Evolutionary conservation across 2,113 vertebrate species (phyloP), one percentile per base, ranked within the genome.

Genomic region (Pachycephala philippinensis): DNA sequence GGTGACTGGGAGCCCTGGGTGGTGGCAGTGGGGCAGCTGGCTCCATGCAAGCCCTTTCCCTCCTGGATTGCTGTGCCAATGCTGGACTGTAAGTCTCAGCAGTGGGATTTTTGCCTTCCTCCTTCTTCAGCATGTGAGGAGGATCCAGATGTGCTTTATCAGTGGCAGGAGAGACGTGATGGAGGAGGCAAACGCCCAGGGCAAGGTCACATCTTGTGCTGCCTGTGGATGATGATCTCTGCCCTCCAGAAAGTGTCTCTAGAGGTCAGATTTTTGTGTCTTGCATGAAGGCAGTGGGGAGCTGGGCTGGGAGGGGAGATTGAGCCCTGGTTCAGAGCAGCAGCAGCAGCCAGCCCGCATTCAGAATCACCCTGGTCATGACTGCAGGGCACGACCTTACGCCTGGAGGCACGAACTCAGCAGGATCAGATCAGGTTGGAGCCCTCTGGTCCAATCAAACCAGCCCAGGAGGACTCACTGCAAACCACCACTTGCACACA

Each of bases 321-420:
- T 0, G 21, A 87, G 18, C 26, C 35, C 27, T 33, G 47, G 13
- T 16, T 85, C 35, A 13, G 45, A 28, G 54, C 1, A 1, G 22
- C 20, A 1, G 22, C 20, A 42, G n/a, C 1, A 1, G 13, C 19
- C 66, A 64, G 6, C 10, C 76, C 0, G 0, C 33, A 18, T 45
- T 45, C 47, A 50, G 37, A 85, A 49, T 49, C 20, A 5, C 1
- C 3, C 28, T 76, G 49, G 30, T 18, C 44, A 30, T 28, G 59
- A 7, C 74, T 28, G 7, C 56, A 45, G 33, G 47, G 10, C 20
- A 18, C 13, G 31, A 18, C 40, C 22, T 65, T 89, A n/a, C 44
- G 83, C 28, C 50, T n/a, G 17, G 42, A 45, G 23, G 40, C 54
- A 90, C 44, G 60, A 90, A 57, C 3, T 15, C 45, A 42, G 15